Evolutionary conservation across 1,140 invertebrate species (phyloP), one percentile per base, ranked within the genome.

Genomic region (Rhagoletis zephyria): DNA sequence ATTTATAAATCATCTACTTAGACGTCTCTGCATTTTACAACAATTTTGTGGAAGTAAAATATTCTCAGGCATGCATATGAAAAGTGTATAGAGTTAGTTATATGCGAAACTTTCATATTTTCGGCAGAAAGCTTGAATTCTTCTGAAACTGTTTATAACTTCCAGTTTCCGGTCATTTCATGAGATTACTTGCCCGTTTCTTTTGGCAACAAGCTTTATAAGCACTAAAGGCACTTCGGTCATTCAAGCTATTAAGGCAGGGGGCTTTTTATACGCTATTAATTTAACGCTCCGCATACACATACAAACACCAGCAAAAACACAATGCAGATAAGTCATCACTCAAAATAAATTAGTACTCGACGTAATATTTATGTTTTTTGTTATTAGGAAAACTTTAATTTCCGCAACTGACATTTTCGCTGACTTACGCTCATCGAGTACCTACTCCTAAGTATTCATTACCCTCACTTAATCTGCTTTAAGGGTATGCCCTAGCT

Each of bases 331-430:
- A 30, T 30, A 30, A 30, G 30, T 30, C 30, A 30, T 30, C 30
- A 30, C 12, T 74, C 45, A 74, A 74, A 74, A 81, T 81, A 30
- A 81, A 81, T 81, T 81, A 56, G 48, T 30, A 19, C 74, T 59
- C 74, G 19, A 19, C n/a, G 10, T 30, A 59, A 19, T 56, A 81
- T 56, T 81, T 81, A 10, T 10, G 74, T 81, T 16, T 56, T 6
- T 6, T 56, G 2, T 81, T 81, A 56, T 81, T 81, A 81, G n/a
- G 4, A 56, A 81, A 81, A 81, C 74, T 81, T 81, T 48, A 81
- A 81, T 81, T 81, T 81, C 74, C 48, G 14, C 67, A 45, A 42
- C 40, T 74, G 67, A 74, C 48, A 56, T 81, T 81, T 81, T 56
- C 19, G 74, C 7, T 42, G 6, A 51, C 45, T 81, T 56, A 16